These are phyloP conservation scores for Pseudomyrmex pallidus DNA, from an alignment of 1,140 invertebrate genomes.

Conservation along the genomic window DNA sequence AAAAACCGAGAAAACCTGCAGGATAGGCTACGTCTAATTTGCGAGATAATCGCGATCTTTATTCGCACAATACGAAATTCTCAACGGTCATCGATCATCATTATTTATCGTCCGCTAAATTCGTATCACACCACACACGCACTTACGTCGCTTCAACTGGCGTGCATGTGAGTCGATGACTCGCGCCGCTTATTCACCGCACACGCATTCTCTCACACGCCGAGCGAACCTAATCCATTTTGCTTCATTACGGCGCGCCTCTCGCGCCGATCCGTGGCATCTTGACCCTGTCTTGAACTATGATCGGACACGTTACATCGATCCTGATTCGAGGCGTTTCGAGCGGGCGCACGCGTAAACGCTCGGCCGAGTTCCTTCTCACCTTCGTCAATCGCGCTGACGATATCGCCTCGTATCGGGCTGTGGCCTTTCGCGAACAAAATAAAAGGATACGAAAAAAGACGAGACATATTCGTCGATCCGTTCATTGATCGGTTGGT, in stretches of 20 bases:
- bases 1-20: slow-evolving; percentile 8
- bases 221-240: slow-evolving; percentile 68
- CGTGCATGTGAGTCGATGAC: slow-evolving; percentile 13
- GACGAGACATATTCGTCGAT: slow-evolving; percentile 1
- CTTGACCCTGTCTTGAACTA: slow-evolving; percentile 74
- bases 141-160: background rate
- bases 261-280: slow-evolving; percentile 53
- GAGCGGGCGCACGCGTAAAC: slow-evolving; percentile 55
- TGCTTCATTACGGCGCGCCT: slow-evolving; percentile 69
- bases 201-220: slow-evolving; percentile 22
- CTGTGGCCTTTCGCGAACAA: slow-evolving; percentile 43
- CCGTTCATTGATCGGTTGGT: slow-evolving; percentile 2
- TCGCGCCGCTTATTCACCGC: background rate
- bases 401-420: slow-evolving; percentile 50
- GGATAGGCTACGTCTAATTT: slow-evolving; percentile 45
- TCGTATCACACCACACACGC: slow-evolving; percentile 45
- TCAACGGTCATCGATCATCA: slow-evolving; percentile 73
- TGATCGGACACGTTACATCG: slow-evolving; percentile 68
- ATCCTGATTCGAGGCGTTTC: slow-evolving; percentile 63
- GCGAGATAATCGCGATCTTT: slow-evolving; percentile 55
- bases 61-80: slow-evolving; percentile 58
- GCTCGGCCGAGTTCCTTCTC: slow-evolving; percentile 53
- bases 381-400: slow-evolving; percentile 64
- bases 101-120: slow-evolving; percentile 73
- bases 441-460: slow-evolving; percentile 29